Evolutionary conservation across 2,888 invertebrate species (phyloP), one percentile per base, ranked within the genome.

Genomic region (Tryphoninae sp.): DNA sequence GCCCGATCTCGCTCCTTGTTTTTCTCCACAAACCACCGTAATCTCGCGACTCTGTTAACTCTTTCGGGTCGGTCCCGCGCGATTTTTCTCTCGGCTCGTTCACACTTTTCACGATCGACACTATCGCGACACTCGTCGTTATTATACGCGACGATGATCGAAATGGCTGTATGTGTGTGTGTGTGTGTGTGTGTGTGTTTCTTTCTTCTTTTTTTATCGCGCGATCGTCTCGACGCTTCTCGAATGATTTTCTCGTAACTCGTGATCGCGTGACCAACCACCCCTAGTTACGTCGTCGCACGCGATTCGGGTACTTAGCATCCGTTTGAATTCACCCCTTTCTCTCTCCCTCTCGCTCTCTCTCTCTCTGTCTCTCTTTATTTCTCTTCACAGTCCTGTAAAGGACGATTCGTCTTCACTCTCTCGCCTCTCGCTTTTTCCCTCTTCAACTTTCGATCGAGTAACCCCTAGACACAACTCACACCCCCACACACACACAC

Each of bases 1-100:
- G 90, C 89, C 89, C 88, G 89, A 91, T 90, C 84, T 90, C 90
- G 89, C 86, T 86, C 85, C 87, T 85, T 85, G 84, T 84, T 80
- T 86, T 88, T 87, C 88, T 84, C 89, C 89, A 87, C 89, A 88
- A 88, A 85, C 82, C 83, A 85, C 86, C 86, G 83, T 87, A 84
- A 86, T 87, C 87, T 84, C 86, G 85, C 80, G 84, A 83, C 83
- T 82, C 84, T 79, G 81, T 85, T 49, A 53, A 55, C 51, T 69
- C 75, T 64, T 64, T 59, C 61, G 51, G 4, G 33, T 33, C 33
- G 33, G 33, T 33, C 33, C 6, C 33, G 33, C 55, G 55, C 19
- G 8, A 8, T 19, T 19, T 16, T 19, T 72, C 51, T 78, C 26
- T 55, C 67, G 69, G 40, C 51, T 33, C 75, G 64, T 75, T 85